phyloP scores from a whole-genome alignment of 2,888 invertebrate genomes.

The Tyria jacobaeae region DNA sequence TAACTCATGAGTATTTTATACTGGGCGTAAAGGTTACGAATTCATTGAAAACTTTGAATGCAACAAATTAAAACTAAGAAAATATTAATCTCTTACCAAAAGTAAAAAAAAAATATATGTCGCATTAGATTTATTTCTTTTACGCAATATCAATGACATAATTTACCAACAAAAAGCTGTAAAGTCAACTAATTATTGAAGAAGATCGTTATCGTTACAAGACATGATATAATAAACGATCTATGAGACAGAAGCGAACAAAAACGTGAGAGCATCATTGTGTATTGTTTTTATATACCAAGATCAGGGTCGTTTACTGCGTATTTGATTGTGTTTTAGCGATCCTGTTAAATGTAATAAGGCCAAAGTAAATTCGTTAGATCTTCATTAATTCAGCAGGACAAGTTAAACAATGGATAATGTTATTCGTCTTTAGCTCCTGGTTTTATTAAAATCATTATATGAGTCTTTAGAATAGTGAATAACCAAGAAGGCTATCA shows the following conservation, averaged over 20 bases:
- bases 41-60: too few species aligned
- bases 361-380: not conserved
- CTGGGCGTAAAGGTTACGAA: too few species aligned
- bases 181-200: constrained; percentile 13
- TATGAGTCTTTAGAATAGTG: not conserved
- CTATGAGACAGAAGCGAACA: constrained; percentile 44
- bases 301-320: constrained; percentile 61
- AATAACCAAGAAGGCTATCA: too few species aligned
- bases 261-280: constrained; percentile 65
- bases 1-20: too few species aligned
- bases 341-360: not conserved
- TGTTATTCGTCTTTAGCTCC: not conserved
- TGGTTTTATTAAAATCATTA: not conserved
- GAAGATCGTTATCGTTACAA: constrained; percentile 40
- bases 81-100: too few species aligned
- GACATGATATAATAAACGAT: constrained; percentile 53
- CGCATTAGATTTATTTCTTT: not conserved
- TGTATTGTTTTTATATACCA: constrained; percentile 55
- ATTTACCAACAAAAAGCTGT: constrained; percentile 24
- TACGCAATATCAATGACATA: constrained; percentile 12
- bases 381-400: not conserved
- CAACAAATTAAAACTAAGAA: too few species aligned
- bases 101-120: not conserved
- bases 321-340: constrained; percentile 15
- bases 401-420: not conserved